Evolutionary conservation across 2,797 vertebrate genomes (phyloP), one percentile per base, ranked within the genome.

Genomic region (Labroides dimidiatus): DNA sequence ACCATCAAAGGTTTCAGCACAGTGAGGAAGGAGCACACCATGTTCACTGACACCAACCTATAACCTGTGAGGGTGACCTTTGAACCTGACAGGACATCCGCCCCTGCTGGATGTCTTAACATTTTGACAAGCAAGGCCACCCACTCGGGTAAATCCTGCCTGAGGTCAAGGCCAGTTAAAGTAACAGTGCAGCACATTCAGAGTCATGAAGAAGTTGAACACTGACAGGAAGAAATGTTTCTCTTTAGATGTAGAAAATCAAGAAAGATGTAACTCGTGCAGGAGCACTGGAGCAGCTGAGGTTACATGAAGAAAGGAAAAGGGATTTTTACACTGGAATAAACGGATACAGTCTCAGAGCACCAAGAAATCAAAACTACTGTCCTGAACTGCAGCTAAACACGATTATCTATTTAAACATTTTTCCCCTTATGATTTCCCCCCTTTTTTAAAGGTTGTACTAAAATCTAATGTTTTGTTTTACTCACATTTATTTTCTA

Each of bases 1-100:
- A 96, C 95, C 52, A 92, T 99, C 87, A 98, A 99, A 92, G 96
- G 97, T 58, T 99, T 99, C 94, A 99, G 96, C 90, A 98, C 97
- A 0, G 95, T 98, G 80, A 96, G 95, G 61, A 99, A 99, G 87
- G 96, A 99, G 68, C 97, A 97, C 84, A 99, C 97, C 53, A 96
- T 97, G 55, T 99, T 99, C 85, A 97, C 96, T 0, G 97, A 99
- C 83, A 99, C 98, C 64, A 96, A 98, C 69, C 91, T 97, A 81
- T 98, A 84, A 94, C 80, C 76, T 78, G 72, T 0, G 0, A 37
- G 1, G 19, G 17, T 2, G 63, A 63, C 54, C 73, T 64, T 21
- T 69, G 53, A 45, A 36, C 64, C 65, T 0, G n/a, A 5, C 45
- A 6, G 12, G 51, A 6, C 47, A 1, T 10, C 17, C 5, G 33